Conservation (phyloP, 2,888 invertebrate species). For the Aphodius granarius region DNA sequence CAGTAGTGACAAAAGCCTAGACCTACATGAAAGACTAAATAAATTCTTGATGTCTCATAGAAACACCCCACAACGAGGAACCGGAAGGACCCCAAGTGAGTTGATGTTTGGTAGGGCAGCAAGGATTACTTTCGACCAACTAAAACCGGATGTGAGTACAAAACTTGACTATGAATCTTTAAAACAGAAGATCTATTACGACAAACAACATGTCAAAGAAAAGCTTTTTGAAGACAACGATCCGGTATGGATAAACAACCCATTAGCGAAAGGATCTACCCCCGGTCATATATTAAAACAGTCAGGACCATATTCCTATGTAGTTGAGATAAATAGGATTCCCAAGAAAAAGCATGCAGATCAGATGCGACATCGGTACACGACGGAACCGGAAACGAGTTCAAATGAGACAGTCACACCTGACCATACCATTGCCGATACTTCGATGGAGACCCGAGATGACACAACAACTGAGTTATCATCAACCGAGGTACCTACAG, state of each 20-base stretch:
- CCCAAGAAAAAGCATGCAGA: background rate
- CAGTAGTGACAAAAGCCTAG: background rate
- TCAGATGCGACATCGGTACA: background rate
- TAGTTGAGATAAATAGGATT: background rate
- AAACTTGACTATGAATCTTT: background rate
- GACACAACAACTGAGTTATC: too few relatives aligned
- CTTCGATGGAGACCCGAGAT: too few relatives aligned
- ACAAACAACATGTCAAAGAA: background rate
- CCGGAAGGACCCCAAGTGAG: background rate
- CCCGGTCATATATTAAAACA: background rate
- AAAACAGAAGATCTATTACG: background rate
- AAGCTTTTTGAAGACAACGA: background rate
- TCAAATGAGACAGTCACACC: too few relatives aligned
- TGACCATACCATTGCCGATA: too few relatives aligned
- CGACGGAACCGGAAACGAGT: too few relatives aligned
- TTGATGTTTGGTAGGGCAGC: background rate
- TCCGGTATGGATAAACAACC: background rate
- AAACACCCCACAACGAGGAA: background rate
- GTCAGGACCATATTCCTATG: constrained; percentile 5
- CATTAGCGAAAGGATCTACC: background rate
- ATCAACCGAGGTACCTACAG: too few relatives aligned
- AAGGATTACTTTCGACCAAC: background rate
- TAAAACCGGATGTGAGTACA: background rate
- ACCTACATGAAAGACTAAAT: background rate
- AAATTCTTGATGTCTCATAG: background rate